A percentile compares a stretch with the other conserved stretches of the same genome.
phyloP scores from a whole-genome alignment of 1,140 invertebrate species.

The Thalassaphorura encarpata region DNA sequence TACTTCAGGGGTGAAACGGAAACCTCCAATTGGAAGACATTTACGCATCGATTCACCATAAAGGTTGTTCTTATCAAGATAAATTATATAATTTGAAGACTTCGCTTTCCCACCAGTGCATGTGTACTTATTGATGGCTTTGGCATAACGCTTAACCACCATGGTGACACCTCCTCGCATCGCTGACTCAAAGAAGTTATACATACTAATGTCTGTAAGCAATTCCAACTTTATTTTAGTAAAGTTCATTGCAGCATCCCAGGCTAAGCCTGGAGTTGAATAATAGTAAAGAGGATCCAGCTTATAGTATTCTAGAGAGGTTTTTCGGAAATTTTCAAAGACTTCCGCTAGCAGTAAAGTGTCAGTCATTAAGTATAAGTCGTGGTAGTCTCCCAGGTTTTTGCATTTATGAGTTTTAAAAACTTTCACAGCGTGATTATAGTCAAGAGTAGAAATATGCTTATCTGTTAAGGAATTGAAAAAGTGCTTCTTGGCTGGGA shows the following conservation, averaged over 20 bases:
- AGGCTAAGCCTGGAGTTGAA: slow-evolving; percentile 32
- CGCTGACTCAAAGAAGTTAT: slow-evolving; percentile 32
- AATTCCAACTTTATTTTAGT: slow-evolving; percentile 25
- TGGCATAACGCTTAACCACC: slow-evolving; percentile 20
- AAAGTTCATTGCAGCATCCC: slow-evolving; percentile 32
- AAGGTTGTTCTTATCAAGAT: slow-evolving; percentile 32
- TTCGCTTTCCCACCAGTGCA: slow-evolving; percentile 3
- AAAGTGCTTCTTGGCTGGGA: slow-evolving; percentile 22
- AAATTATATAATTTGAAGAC: slow-evolving; percentile 1
- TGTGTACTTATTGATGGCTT: slow-evolving; percentile 31
- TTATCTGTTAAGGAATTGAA: slow-evolving; percentile 12
- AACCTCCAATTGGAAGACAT: slow-evolving; percentile 22
- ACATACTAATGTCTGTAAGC: slow-evolving; percentile 32
- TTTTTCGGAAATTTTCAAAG: slow-evolving; percentile 34
- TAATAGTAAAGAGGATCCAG: slow-evolving; percentile 34
- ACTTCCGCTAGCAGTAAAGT: slow-evolving; percentile 30
- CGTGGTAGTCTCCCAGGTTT: slow-evolving; percentile 32
- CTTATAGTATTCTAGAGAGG: slow-evolving; percentile 11
- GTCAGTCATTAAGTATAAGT: slow-evolving; percentile 33
- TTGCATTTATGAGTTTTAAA: slow-evolving; percentile 32
- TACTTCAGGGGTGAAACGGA: slow-evolving; percentile 17
- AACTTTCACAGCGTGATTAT: slow-evolving; percentile 31
- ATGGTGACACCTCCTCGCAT: slow-evolving; percentile 28
- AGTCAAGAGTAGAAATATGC: slow-evolving; percentile 21
- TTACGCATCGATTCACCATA: slow-evolving; percentile 32